Evolutionary conservation across 2,888 invertebrate genomes (phyloP), one percentile per base, ranked within the genome.

Genomic region (Apodemia mormo): DNA sequence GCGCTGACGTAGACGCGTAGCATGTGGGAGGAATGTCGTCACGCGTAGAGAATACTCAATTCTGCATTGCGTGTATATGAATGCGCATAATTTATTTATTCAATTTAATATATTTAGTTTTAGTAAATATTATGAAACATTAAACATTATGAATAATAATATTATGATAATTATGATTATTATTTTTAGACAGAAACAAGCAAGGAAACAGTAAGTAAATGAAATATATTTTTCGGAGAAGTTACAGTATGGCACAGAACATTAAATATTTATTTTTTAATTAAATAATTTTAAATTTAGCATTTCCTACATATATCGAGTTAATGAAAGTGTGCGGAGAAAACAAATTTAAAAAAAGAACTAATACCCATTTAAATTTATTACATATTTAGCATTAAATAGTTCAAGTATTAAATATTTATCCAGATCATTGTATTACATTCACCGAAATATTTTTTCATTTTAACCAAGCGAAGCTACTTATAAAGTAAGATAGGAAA

Each of bases 1-100:
- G 76, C 75, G 78, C 77, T 77, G 77, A 76, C 78, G 81, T 79
- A 78, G 78, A 72, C 70, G 69, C 78, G 79, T 79, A 80, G 80
- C 78, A 73, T 75, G 76, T 73, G 77, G 75, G 74, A 71, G 56
- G 70, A 66, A 74, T 73, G 58, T 75, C 76, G 58, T 58, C 58
- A 58, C 69, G 65, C 66, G 49, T 52, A 64, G 33, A 65, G 37
- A 49, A 68, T 65, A 45, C 6, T 66, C 37, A 22, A 67, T 67
- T 66, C 30, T 54, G 52, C 52, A 54, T 52, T 67, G 56, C 58
- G 58, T 58, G 58, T 58, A 29, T 33, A 30, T 58, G 30, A 58
- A 58, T 58, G 58, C 58, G 58, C 58, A 58, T 58, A 33, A 58
- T 58, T 58, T 30, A 58, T 12, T 30, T 30, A 12, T 58, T 10